Base-by-base conservation (phyloP, 2,797 vertebrate species). In the Anguilla marmorata region DNA sequence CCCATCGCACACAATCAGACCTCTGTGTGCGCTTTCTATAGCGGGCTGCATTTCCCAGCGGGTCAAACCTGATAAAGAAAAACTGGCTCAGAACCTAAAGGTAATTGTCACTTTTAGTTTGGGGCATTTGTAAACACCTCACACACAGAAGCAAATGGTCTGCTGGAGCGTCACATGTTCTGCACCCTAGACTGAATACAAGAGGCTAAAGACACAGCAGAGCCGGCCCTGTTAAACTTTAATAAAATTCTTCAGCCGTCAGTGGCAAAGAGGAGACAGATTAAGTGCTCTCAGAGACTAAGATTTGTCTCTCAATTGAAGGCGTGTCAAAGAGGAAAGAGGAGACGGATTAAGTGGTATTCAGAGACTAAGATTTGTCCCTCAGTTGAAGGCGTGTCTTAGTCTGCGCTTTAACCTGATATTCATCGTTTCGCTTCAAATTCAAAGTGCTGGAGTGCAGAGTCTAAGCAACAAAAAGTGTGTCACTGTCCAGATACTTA, bases 201-300 rank as follows among this genome's bases (percentile, higher is more conserved):
- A 92, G 92, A 88, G 92, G 91, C 86, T 90, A 87, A 89, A 92
- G 90, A 93, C 92, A 91, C 90, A 89, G 89, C 89, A 88, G 63
- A 7, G 88, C 86, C 87, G 91, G 90, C 90, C 93, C 90, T 90
- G 90, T 93, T 92, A 95, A 95, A 95, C 93, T 94, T 95, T 94
- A 94, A 96, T 95, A 94, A 94, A 95, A 95, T 94, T 95, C 96
- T 96, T 96, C 95, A 96, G 95, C 94, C 92, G 93, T 90, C 91
- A 89, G 90, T 87, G 88, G 90, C 91, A 91, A 93, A 92, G 86
- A 89, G 66, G 87, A 87, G 41, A 16, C 24, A 21, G 14, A 21
- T 21, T 5, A 19, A 16, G 19, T 16, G 16, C 16, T 56, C 91
- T 92, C 88, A 87, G 93, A 95, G 93, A 95, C 93, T 92, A 92